Evolutionary conservation across 2,797 vertebrate genomes (phyloP).

Genomic region (Onychomys torridus): DNA sequence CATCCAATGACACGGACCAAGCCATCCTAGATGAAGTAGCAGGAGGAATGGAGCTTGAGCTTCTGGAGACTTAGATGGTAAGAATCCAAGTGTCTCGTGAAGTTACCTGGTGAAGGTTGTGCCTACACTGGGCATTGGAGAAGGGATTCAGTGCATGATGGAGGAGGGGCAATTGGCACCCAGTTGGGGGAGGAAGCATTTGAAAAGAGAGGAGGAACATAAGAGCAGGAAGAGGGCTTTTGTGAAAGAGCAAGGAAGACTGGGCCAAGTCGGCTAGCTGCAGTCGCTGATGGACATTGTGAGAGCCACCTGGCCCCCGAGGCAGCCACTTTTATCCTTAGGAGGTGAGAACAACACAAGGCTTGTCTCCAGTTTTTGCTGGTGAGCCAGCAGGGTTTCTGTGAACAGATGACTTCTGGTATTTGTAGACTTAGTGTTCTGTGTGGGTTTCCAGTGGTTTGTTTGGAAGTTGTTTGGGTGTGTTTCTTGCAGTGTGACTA

Average conservation of each 20-base stretch:
- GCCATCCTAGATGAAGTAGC: neutral
- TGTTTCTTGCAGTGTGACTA: conserved; percentile 58
- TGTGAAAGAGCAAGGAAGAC: neutral
- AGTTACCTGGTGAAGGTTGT: neutral
- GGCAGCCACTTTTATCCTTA: neutral
- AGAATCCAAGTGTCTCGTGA: neutral
- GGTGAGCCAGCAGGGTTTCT: conserved; percentile 22
- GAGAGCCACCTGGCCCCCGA: neutral
- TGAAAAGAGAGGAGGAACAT: neutral
- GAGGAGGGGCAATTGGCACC: neutral
- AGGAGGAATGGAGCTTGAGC: neutral
- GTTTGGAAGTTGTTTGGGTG: conserved; percentile 44
- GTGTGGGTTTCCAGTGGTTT: conserved; percentile 68
- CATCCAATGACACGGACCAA: neutral
- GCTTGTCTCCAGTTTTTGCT: neutral
- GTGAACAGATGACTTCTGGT: neutral
- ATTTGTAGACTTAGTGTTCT: conserved; percentile 24
- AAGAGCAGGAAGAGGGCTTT: neutral
- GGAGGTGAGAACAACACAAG: neutral
- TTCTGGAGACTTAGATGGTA: neutral
- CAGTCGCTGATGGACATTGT: neutral
- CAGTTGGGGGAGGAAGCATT: neutral
- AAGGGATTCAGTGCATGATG: neutral
- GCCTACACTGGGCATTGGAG: neutral
- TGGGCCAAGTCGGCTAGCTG: neutral